Conservation (phyloP, 2,888 invertebrate species). For the Rambutsinella grinnellia region DNA sequence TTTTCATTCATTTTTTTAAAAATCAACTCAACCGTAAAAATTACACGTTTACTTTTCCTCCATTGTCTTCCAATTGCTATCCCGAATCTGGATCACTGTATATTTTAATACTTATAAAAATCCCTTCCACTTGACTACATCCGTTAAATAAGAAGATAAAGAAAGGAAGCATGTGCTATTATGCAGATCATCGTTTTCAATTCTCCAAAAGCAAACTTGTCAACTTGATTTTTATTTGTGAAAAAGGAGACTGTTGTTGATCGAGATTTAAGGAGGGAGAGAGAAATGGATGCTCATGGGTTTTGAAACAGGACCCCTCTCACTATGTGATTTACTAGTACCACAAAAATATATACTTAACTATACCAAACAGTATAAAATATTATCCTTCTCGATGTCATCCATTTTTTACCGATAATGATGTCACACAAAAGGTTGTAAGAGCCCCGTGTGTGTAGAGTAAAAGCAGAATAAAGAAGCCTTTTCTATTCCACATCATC, state of each 20-base stretch:
- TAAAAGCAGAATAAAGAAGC: no score
- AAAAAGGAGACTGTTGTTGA: slow-evolving; percentile 46
- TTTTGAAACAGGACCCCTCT: slow-evolving; percentile 41
- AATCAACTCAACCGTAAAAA: slow-evolving; percentile 6
- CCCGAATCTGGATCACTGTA: no score
- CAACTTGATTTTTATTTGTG: slow-evolving; percentile 41
- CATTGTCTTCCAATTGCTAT: no score
- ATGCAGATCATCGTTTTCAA: slow-evolving; percentile 47
- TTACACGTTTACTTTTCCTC: not conserved
- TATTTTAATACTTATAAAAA: no score
- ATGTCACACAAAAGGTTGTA: slow-evolving; percentile 64
- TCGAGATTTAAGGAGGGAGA: slow-evolving; percentile 36
- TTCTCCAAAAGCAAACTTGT: slow-evolving; percentile 55
- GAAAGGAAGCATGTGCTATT: no score
- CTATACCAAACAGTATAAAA: slow-evolving; percentile 23
- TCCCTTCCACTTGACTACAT: no score
- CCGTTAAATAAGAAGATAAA: no score
- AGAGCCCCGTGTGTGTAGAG: slow-evolving; percentile 59
- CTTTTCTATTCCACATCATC: no score
- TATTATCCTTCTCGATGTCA: slow-evolving; percentile 24
- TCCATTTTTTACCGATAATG: slow-evolving; percentile 59
- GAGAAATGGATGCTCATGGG: no score
- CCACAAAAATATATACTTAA: slow-evolving; percentile 13
- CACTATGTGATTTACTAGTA: not conserved
- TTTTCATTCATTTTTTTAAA: slow-evolving; percentile 4